phyloP scores from a whole-genome alignment of 2,888 invertebrate species.

The Sericinus montela region DNA sequence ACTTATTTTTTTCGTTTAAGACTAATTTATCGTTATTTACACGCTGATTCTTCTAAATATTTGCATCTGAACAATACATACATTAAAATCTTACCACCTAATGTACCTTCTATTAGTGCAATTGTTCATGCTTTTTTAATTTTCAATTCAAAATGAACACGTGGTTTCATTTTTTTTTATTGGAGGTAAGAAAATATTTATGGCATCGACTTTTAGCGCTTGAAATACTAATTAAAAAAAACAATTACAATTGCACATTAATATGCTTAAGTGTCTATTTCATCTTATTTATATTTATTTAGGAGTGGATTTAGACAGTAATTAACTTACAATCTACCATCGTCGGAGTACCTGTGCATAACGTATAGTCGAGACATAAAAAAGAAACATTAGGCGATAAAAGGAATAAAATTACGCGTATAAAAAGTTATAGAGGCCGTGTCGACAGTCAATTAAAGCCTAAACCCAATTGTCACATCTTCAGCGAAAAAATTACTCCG shows the following conservation, averaged over 20 bases:
- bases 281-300: constrained; percentile 46
- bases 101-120: constrained; percentile 58
- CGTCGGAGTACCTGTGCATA: constrained; percentile 27
- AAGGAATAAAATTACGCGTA: constrained; percentile 18
- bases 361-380: constrained; percentile 1
- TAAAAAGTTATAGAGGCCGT: constrained; percentile 35
- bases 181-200: constrained; percentile 33
- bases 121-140: constrained; percentile 54
- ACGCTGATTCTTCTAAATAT: constrained; percentile 76
- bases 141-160: constrained; percentile 7
- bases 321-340: constrained; percentile 57
- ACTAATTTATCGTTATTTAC: constrained; percentile 68
- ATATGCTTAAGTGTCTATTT: constrained; percentile 52
- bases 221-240: constrained; percentile 27
- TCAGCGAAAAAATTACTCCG: constrained; percentile 51
- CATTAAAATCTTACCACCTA: constrained; percentile 73
- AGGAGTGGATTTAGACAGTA: constrained; percentile 73
- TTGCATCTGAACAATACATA: constrained; percentile 78
- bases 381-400: constrained; percentile 22
- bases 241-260: constrained; percentile 74
- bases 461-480: constrained; percentile 68
- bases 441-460: constrained; percentile 63
- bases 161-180: constrained; percentile 15
- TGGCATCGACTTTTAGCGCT: constrained; percentile 37
- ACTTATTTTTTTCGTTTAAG: constrained; percentile 43